Evolutionary conservation across 2,888 invertebrate species (phyloP).

Genomic region (Rhagonycha lutea): DNA sequence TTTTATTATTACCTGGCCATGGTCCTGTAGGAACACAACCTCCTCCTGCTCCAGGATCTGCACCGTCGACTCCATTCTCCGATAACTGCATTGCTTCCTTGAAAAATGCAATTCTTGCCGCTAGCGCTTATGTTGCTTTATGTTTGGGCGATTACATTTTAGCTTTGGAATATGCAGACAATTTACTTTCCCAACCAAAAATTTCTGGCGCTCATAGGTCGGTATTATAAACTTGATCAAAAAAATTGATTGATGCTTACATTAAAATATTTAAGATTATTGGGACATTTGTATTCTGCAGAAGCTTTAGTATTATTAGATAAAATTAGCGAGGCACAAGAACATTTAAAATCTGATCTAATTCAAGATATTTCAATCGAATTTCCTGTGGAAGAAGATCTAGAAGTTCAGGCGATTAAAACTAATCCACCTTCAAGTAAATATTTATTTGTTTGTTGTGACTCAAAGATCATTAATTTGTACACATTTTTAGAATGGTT

Average conservation of each 20-base stretch:
- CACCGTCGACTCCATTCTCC: conserved; percentile 67
- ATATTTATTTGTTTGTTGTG: conserved; percentile 12
- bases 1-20: conserved; percentile 50
- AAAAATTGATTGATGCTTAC: not conserved
- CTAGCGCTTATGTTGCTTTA: conserved; percentile 82
- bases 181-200: conserved; percentile 72
- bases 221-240: conserved; percentile 21
- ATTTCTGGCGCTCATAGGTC: conserved; percentile 73
- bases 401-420: conserved; percentile 47
- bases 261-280: conserved; percentile 59
- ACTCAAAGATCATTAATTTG: not conserved
- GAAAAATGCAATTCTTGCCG: conserved; percentile 70
- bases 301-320: conserved; percentile 85
- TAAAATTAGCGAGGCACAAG: conserved; percentile 80
- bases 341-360: conserved; percentile 79
- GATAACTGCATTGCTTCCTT: conserved; percentile 64
- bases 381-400: conserved; percentile 55
- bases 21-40: conserved; percentile 51
- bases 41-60: conserved; percentile 52
- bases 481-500: conserved; percentile 60
- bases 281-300: conserved; percentile 88
- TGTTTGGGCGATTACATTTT: conserved; percentile 83
- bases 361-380: conserved; percentile 61
- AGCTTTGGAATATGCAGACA: conserved; percentile 77
- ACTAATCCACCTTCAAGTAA: conserved; percentile 50